Percentiles rank a stretch among this genome's conserved stretches.
Conservation (phyloP, 2,113 vertebrate genomes). For the Pelodiscus sinensis region DNA sequence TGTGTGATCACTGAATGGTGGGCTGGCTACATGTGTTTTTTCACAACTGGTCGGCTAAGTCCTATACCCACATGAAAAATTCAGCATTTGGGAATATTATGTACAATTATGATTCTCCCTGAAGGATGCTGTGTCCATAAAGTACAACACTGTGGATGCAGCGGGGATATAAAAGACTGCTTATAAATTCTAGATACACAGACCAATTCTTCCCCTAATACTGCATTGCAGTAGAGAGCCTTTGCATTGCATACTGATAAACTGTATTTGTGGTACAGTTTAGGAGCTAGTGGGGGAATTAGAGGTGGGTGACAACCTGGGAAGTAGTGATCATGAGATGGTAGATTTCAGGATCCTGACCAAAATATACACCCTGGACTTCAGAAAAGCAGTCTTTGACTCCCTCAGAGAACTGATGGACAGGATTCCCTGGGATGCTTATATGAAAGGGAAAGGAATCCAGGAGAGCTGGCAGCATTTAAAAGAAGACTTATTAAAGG, state of each 20-base stretch:
- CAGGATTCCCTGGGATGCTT: no score
- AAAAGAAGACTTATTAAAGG: no score
- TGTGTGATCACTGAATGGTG: neutral
- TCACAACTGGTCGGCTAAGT: slow-evolving; percentile 36
- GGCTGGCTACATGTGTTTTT: neutral
- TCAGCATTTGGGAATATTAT: neutral
- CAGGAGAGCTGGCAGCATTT: no score
- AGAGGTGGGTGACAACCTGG: no score
- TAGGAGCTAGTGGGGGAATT: no score
- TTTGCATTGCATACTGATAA: neutral
- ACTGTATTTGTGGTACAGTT: neutral
- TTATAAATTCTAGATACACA: neutral
- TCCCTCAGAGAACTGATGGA: no score
- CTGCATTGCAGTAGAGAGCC: neutral
- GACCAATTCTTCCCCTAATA: neutral
- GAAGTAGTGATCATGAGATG: no score
- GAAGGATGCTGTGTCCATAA: slow-evolving; percentile 24
- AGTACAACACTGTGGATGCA: slow-evolving; percentile 23
- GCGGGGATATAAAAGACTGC: neutral
- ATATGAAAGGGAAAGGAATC: no score
- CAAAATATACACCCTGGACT: no score
- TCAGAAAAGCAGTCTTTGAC: no score
- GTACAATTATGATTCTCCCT: slow-evolving; percentile 37
- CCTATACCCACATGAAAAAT: slow-evolving; percentile 6
- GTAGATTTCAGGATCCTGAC: no score